Base-by-base conservation (phyloP, 2,888 invertebrate species). In the Lithophane ornitopus region DNA sequence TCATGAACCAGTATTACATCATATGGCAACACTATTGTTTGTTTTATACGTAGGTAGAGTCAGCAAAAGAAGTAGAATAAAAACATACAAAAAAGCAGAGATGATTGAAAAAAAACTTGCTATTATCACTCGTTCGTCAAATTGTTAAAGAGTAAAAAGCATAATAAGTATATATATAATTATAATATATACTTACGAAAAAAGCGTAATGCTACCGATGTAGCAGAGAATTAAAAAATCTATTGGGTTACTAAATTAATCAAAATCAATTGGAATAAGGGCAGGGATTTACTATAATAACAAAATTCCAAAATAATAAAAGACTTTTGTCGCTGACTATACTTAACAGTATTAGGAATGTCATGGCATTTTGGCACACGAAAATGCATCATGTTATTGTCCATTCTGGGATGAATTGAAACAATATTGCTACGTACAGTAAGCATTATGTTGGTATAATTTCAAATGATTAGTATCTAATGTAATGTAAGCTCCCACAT, bases 401-500 rank as follows among this genome's bases (percentile, higher is more conserved):
- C n/a, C 11, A 56, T 54, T 62, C 4, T 52, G 34, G 34, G 28
- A 34, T 19, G 4, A 54, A 80, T 70, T 54, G 66, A 52, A 84
- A 69, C 44, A 62, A 41, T 69, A 62, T 41, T 80, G 68, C 39
- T 63, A 11, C 28, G 7, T 22, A 74, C 39, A 54, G 34, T 34
- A 3, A 63, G 22, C 66, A 70, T 65, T 76, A 61, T 34, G 28
- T 71, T 84, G 65, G 44, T 59, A 59, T 58, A 39, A 69, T 80
- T 83, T 58, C 68, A 61, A 66, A 84, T 79, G 54, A 78, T 71
- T 74, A 61, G 70, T 69, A 44, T 61, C 56, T 74, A 70, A 79
- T 71, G 14, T 58, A 26, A 72, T 78, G 59, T 74, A 73, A 78
- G 58, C 67, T 49, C 14, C 9, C 44, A 41, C 44, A 76, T 72